Conservation (phyloP, 2,888 invertebrate genomes). For the Charanyca ferruginea region DNA sequence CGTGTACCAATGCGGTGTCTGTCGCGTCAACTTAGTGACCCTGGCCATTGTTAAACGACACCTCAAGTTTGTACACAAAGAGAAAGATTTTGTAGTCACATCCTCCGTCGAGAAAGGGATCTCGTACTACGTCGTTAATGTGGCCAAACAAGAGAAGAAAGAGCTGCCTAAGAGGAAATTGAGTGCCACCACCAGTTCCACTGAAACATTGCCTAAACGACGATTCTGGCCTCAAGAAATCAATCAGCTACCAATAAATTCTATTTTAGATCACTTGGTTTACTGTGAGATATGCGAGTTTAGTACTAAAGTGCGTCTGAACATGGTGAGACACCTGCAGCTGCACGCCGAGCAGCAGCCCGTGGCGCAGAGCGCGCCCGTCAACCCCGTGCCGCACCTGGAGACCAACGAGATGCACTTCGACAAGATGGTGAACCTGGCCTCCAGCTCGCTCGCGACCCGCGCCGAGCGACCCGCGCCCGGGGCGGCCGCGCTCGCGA, state of each 20-base stretch:
- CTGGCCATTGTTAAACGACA: conserved; percentile 67
- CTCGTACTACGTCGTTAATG: conserved; percentile 19
- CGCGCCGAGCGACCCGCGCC: conserved; percentile 50
- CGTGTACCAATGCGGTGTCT: conserved; percentile 68
- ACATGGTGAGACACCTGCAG: conserved; percentile 93
- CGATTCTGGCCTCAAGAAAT: conserved; percentile 92
- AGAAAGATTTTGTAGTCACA: conserved; percentile 31
- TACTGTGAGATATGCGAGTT: conserved; percentile 93
- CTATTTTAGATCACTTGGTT: conserved; percentile 92
- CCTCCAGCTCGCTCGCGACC: conserved; percentile 92
- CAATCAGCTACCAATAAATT: conserved; percentile 92
- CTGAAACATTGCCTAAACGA: conserved; percentile 70
- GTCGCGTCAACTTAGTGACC: conserved; percentile 54
- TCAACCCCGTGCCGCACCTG: conserved; percentile 96
- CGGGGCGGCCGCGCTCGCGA: conserved; percentile 58
- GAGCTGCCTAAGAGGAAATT: conserved; percentile 63
- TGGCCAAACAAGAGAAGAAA: conserved; percentile 33
- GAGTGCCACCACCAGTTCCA: conserved; percentile 40
- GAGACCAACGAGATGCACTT: conserved; percentile 95
- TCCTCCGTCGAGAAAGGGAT: conserved; percentile 5
- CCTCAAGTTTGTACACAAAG: conserved; percentile 65
- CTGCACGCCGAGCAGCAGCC: conserved; percentile 92
- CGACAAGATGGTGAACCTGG: conserved; percentile 96
- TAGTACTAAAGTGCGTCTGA: conserved; percentile 93
- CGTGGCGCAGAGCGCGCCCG: conserved; percentile 93